Evolutionary conservation across 2,113 vertebrate genomes (phyloP), one percentile per base, ranked within the genome.

Genomic region (Poeciliopsis turrubarensis): DNA sequence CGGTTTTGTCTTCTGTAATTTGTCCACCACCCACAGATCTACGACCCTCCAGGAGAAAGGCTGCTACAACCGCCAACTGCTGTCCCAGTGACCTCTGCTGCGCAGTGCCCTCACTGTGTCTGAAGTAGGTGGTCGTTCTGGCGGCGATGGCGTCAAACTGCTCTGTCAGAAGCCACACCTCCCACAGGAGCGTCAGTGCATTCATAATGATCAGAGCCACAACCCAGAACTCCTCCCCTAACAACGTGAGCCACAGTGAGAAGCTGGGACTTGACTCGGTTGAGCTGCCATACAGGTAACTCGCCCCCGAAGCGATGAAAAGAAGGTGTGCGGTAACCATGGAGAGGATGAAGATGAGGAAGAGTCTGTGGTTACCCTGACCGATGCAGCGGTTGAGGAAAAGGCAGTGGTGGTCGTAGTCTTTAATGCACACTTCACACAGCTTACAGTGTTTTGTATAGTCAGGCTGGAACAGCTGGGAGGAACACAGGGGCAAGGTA

Each of bases 401-500:
- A 73, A 96, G 93, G 86, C 95, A 96, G 89, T 96, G 95, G 78
- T 96, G 95, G 87, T 96, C 94, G 3, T 94, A 95, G 83, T 94
- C 92, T 80, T 90, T 88, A n/a, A 96, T 87, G 82, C 95, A 96
- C 72, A 89, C 25, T 1, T 94, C 92, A 68, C 95, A 96, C 72
- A 96, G 91, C 78, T 92, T 94, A 72, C 95, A 96, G 91, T 96
- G 95, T 83, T 94, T 96, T 4, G 92, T 91, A 79, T 72, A 85
- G 77, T 95, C 94, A 0, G 93, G 92, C 66, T 87, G 92, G 82
- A 95, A 93, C 47, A 95, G 47, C 95, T 95, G 19, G 25, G 37
- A 77, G 73, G 19, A 66, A 72, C 39, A 22, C 6, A 82, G 32
- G 51, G 26, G 63, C 13, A 66, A 14, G 32, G 22, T 30, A 26